Evolutionary conservation across 2,797 vertebrate species (phyloP).

Genomic region (Lepilemur ruficaudatus): DNA sequence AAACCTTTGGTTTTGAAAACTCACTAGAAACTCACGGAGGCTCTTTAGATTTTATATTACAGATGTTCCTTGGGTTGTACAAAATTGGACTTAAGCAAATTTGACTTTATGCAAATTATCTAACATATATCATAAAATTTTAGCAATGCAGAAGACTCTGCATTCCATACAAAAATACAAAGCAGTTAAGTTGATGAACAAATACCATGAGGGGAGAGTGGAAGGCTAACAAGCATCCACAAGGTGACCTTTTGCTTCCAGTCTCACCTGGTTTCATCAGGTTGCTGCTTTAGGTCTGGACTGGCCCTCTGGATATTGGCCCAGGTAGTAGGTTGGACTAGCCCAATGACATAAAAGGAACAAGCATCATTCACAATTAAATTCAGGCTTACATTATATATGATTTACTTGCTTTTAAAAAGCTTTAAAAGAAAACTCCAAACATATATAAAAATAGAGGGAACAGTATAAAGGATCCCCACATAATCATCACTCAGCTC

Average conservation of each 20-base stretch:
- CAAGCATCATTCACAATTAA: slow-evolving; percentile 14
- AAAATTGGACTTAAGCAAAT: background rate
- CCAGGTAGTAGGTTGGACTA: background rate
- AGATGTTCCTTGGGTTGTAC: background rate
- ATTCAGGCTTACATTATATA: background rate
- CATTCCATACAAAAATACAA: background rate
- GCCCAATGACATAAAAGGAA: background rate
- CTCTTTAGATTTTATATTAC: background rate
- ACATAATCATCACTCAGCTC: background rate
- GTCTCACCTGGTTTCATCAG: background rate
- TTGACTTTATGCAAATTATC: background rate
- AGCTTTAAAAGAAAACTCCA: background rate
- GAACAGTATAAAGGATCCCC: background rate
- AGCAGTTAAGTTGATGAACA: background rate
- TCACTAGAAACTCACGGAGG: background rate
- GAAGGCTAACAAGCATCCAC: background rate
- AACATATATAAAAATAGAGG: background rate
- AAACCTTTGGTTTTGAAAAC: background rate
- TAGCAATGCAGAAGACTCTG: background rate
- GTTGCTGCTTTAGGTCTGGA: background rate
- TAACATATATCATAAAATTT: background rate
- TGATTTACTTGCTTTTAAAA: background rate
- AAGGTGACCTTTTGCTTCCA: background rate
- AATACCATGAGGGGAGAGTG: background rate
- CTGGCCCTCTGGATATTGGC: background rate